These are phyloP conservation scores for Fistularia commersonii DNA, from an alignment of 2,797 vertebrate genomes.

Conservation along the genomic window DNA sequence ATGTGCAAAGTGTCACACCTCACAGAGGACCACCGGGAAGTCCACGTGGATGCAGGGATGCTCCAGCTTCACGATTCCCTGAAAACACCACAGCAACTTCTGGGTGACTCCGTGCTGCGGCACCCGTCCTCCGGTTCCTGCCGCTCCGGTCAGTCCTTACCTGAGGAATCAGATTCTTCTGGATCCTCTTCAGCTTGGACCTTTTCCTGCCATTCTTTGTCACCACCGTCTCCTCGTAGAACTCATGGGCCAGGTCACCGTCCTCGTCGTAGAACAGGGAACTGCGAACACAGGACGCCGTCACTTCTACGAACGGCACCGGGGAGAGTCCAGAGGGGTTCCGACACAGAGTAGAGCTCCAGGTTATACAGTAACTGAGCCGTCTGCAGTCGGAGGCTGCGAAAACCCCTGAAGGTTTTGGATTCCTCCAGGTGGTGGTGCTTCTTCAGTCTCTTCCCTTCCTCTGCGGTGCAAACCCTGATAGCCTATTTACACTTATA, in stretches of 20 bases:
- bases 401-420: too few relatives aligned
- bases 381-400: too few relatives aligned
- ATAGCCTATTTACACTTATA: too few relatives aligned
- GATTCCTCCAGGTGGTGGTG: too few relatives aligned
- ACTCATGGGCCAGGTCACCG: slow-evolving; percentile 96
- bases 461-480: too few relatives aligned
- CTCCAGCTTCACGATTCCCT: slow-evolving; percentile 94
- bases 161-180: slow-evolving; percentile 97
- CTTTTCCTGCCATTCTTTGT: slow-evolving; percentile 94
- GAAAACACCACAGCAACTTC: slow-evolving; percentile 17
- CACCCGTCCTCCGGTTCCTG: too few relatives aligned
- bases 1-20: slow-evolving; percentile 76
- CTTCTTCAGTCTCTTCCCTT: too few relatives aligned
- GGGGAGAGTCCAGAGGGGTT: too few relatives aligned
- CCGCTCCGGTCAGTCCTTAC: slow-evolving; percentile 57
- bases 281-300: slow-evolving; percentile 65
- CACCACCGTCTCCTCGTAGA: slow-evolving; percentile 95
- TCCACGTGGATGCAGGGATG: slow-evolving; percentile 94
- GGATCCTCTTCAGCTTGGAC: slow-evolving; percentile 94
- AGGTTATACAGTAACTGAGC: too few relatives aligned
- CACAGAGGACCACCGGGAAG: slow-evolving; percentile 95
- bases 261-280: slow-evolving; percentile 97
- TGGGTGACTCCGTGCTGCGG: too few relatives aligned
- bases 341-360: too few relatives aligned
- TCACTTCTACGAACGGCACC: too few relatives aligned